These are phyloP conservation scores for Stichopus chloronotus DNA, from an alignment of 35 echinoderm and acorn worm genomes.

Conservation along the genomic window DNA sequence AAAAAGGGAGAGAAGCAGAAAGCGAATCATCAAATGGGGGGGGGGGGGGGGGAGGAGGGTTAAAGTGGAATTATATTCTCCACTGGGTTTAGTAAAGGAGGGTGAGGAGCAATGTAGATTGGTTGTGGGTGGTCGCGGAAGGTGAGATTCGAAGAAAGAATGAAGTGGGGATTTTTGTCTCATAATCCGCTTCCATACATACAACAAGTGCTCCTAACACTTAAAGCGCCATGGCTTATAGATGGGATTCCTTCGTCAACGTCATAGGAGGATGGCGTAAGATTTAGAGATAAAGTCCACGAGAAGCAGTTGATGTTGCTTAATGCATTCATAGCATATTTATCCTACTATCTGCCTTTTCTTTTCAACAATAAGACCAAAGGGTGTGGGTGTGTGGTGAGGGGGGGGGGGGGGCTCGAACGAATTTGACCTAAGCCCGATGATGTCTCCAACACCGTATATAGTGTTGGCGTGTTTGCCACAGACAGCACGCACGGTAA, in stretches of 20 bases:
- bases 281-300: not conserved
- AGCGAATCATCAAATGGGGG: too few species aligned
- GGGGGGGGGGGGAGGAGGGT: not conserved
- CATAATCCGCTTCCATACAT: conserved; percentile 14
- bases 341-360: too few species aligned
- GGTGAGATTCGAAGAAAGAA: not conserved
- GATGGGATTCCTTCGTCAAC: not conserved
- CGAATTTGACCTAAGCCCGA: too few species aligned
- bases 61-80: not conserved
- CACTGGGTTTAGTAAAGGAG: not conserved
- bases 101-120: too few species aligned
- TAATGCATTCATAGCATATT: too few species aligned
- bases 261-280: not conserved
- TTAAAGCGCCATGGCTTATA: not conserved
- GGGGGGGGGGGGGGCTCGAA: too few species aligned
- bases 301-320: not conserved
- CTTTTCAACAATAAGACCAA: too few species aligned
- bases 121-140: conserved; percentile 25
- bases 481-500: too few species aligned
- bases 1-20: not conserved
- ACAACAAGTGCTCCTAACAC: not conserved
- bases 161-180: not conserved
- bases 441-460: too few species aligned
- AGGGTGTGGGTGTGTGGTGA: too few species aligned
- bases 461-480: too few species aligned